Conservation (phyloP, 2,113 vertebrate species). For the Planiliza haematocheilus region DNA sequence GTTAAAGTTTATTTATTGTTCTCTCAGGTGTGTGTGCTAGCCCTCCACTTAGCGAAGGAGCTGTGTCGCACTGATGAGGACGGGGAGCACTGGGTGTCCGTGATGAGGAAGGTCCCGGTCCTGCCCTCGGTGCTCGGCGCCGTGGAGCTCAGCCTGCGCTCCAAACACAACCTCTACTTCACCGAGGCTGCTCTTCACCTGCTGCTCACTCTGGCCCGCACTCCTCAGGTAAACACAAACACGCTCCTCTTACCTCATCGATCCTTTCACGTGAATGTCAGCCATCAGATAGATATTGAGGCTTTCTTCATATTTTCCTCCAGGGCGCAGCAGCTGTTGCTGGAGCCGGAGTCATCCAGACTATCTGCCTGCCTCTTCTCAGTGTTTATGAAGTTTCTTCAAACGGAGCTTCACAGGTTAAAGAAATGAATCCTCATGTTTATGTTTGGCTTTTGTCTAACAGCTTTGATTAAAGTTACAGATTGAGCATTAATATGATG, state of each 20-base stretch:
- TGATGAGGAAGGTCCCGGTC: constrained; percentile 91
- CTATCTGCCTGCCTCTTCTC: constrained; percentile 94
- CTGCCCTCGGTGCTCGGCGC: constrained; percentile 91
- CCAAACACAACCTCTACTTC: constrained; percentile 96
- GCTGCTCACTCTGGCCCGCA: constrained; percentile 93
- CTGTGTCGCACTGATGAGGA: constrained; percentile 93
- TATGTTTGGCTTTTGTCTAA: not conserved
- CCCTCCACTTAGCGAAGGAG: constrained; percentile 95
- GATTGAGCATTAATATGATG: not conserved
- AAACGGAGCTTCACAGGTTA: constrained; percentile 90
- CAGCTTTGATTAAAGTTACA: not conserved
- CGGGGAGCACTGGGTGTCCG: constrained; percentile 92
- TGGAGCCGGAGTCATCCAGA: constrained; percentile 93
- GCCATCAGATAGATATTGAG: not conserved
- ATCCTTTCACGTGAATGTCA: not conserved
- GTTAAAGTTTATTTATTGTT: not conserved
- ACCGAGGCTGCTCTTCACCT: constrained; percentile 93
- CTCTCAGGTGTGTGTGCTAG: constrained; percentile 93
- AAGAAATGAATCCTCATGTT: not conserved
- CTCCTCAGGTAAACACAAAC: constrained; percentile 87
- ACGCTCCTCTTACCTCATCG: not conserved
- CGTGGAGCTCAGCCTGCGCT: constrained; percentile 92
- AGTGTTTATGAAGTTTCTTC: constrained; percentile 92
- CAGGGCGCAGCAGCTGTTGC: constrained; percentile 95
- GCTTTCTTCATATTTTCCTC: not conserved